phyloP scores from a whole-genome alignment of 2,888 invertebrate species.

The Trichopria drosophilae region DNA sequence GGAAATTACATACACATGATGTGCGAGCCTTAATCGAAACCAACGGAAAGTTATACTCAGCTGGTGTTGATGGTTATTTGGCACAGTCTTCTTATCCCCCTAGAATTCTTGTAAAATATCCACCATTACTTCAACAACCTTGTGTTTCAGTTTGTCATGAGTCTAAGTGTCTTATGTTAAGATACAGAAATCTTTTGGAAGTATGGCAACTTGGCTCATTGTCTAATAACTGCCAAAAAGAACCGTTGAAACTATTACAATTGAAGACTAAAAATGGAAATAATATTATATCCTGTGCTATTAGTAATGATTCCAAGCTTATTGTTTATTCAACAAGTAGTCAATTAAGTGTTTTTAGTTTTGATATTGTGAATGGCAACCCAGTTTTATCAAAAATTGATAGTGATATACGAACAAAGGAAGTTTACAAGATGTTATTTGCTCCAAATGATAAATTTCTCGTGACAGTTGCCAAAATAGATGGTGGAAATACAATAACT shows the following conservation, averaged over 20 bases:
- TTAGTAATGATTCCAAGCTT: constrained; percentile 73
- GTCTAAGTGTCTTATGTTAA: constrained; percentile 59
- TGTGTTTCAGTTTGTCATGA: constrained; percentile 63
- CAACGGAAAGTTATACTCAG: constrained; percentile 73
- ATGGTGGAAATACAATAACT: constrained; percentile 38
- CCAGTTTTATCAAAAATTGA: constrained; percentile 47
- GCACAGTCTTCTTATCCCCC: constrained; percentile 73
- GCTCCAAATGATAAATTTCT: constrained; percentile 51
- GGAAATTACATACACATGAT: constrained; percentile 84
- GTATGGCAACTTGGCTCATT: constrained; percentile 65
- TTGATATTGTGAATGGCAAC: constrained; percentile 62
- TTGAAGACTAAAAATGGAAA: constrained; percentile 69
- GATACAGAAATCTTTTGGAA: constrained; percentile 67
- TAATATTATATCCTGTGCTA: constrained; percentile 69
- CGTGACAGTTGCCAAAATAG: constrained; percentile 42
- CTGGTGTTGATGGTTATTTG: constrained; percentile 79
- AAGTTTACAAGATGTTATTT: constrained; percentile 52
- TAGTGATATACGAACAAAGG: constrained; percentile 43
- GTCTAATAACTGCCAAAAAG: constrained; percentile 47
- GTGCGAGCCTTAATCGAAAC: constrained; percentile 73
- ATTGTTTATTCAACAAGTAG: constrained; percentile 75
- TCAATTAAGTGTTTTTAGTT: constrained; percentile 69
- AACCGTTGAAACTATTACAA: constrained; percentile 71
- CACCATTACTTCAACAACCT: constrained; percentile 70
- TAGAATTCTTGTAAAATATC: constrained; percentile 70